Evolutionary conservation across 2,888 invertebrate genomes (phyloP), one percentile per base, ranked within the genome.

Genomic region (Hydrotaea cyrtoneurina): DNA sequence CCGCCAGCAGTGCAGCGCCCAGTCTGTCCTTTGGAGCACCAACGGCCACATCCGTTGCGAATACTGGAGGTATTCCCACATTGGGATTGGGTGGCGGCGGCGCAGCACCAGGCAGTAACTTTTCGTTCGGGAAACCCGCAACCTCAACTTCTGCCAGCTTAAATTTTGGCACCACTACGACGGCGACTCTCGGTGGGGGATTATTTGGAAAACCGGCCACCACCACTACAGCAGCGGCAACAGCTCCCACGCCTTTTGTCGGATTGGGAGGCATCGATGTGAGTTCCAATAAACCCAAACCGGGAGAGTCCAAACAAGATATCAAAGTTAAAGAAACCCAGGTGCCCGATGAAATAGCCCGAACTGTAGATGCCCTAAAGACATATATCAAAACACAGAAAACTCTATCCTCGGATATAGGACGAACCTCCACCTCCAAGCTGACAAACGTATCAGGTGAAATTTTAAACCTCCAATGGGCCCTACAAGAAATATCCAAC

Each of bases 341-440:
- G 87, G 90, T 98, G 80, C 97, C 97, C 0, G 96, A 96, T 88
- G 96, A 96, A 92, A 94, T 98, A 73, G 93, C 94, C 26, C 95
- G 95, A 86, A 95, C 96, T 0, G 96, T 98, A 31, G 96, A 97
- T 80, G 93, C 94, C 1, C 96, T 98, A 89, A 97, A 97, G 93
- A 95, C 95, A 80, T 96, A 96, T 91, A 96, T 98, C 0, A 97
- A 97, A 93, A 95, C 96, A 80, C 97, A 98, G 90, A 98, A 98
- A 91, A 93, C 94, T 0, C 93, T 96, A 46, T 95, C 96, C 83
- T 97, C 97, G 0, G 97, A 97, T 89, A 96, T 98, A 64, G 95
- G 97, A 88, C 93, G 96, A 77, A 95, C 94, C 0, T 94, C 94
- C 0, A 93, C 91, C 0, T 89, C 92, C 15, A 93, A 92, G 83